These are phyloP conservation scores for Turdus rufiventris DNA, from an alignment of 2,113 vertebrate genomes.

Conservation along the genomic window DNA sequence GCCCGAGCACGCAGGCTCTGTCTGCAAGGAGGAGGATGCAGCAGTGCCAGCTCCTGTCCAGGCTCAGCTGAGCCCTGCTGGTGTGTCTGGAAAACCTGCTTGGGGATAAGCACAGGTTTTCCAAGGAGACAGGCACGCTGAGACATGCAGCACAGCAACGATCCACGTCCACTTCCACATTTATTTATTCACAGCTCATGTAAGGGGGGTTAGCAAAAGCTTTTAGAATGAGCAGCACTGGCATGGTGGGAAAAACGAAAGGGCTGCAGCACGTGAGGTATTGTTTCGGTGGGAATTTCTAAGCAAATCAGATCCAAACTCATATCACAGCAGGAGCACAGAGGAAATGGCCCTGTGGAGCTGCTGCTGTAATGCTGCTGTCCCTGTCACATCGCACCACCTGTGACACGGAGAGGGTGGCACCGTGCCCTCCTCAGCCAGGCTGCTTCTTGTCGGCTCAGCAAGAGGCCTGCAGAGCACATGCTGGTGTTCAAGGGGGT, in stretches of 20 bases:
- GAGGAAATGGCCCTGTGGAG: not conserved
- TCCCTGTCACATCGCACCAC: not conserved
- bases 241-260: not conserved
- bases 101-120: not conserved
- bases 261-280: not conserved
- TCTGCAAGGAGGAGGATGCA: not conserved
- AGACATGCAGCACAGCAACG: not conserved
- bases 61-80: not conserved
- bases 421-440: not conserved
- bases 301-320: not conserved
- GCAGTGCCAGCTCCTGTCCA: not conserved
- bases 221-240: not conserved
- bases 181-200: not conserved
- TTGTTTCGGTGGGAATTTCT: not conserved
- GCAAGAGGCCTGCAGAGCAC: rapidly evolving
- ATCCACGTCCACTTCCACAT: not conserved
- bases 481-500: rapidly evolving
- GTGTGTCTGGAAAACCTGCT: not conserved
- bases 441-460: rapidly evolving
- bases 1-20: rapidly evolving
- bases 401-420: rapidly evolving
- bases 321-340: not conserved
- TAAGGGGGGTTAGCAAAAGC: no score
- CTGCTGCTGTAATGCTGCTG: not conserved
- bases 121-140: not conserved